Base-by-base conservation (phyloP, 2,797 vertebrate genomes). In the Dallia pectoralis region DNA sequence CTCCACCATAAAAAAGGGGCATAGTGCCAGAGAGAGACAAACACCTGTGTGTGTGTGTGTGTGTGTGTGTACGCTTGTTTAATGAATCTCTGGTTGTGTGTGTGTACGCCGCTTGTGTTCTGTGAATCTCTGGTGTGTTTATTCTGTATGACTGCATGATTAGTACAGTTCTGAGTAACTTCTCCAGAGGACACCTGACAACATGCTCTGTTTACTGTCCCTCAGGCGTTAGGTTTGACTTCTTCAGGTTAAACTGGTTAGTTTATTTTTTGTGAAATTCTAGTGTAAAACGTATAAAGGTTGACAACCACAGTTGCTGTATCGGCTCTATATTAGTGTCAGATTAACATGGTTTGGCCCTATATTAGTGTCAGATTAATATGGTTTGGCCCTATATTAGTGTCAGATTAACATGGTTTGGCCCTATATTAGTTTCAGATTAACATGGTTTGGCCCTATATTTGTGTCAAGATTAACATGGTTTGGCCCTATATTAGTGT, bases 1-100 rank as follows among this genome's bases (percentile, higher is more conserved):
- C 74, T 89, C 72, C 82, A 53, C 83, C 79, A 83, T 53, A 79
- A 86, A 84, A 87, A 89, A 80, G 85, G 80, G 81, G 77, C 87
- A 77, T 82, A 82, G 80, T 80, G 84, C 86, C 90, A 88, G 87
- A 87, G 89, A 85, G 44, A 51, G 27, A 56, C 36, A 64, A n/a
- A n/a, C n/a, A 51, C 56, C 67, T 33, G 19, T 64, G n/a, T n/a
- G n/a, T n/a, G n/a, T n/a, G n/a, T 47, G 32, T 70, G 69, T 25
- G 69, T 59, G 48, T 49, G 68, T 53, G 68, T 32, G 40, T 33
- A 18, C 30, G 25, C 30, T 11, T 66, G 64, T 40, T 32, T 66
- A 40, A 2, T 40, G 64, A n/a, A n/a, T n/a, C n/a, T n/a, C n/a
- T n/a, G n/a, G n/a, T n/a, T 36, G 32, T 66, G 64, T 44, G 19